These are phyloP conservation scores for Hippocampus abdominalis DNA, from an alignment of 2,113 vertebrate genomes.

Conservation along the genomic window DNA sequence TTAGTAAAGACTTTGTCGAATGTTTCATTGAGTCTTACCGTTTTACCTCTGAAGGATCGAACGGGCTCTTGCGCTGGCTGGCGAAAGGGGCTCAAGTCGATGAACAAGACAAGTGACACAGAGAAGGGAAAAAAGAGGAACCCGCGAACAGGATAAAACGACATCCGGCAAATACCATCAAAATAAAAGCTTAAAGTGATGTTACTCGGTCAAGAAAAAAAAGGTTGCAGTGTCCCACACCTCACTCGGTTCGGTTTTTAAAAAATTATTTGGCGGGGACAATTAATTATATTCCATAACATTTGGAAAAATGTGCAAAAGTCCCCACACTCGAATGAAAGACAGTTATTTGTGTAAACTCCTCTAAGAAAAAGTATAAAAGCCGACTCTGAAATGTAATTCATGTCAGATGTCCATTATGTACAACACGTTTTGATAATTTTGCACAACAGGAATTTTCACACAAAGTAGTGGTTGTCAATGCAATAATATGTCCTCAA, in stretches of 20 bases:
- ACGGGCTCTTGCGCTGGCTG: conserved; percentile 54
- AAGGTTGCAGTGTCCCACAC: neutral
- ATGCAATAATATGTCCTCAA: too few relatives aligned
- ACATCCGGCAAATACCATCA: conserved; percentile 27
- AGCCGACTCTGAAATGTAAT: neutral
- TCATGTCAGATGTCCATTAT: too few relatives aligned
- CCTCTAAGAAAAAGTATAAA: neutral
- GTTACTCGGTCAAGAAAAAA: neutral
- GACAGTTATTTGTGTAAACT: neutral
- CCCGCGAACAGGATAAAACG: neutral
- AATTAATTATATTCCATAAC: neutral
- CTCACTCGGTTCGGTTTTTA: neutral
- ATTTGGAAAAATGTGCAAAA: neutral
- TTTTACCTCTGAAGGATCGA: conserved; percentile 22
- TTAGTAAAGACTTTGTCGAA: neutral
- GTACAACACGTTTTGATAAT: too few relatives aligned
- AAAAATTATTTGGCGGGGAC: too few relatives aligned
- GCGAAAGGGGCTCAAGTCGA: conserved; percentile 39
- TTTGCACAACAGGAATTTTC: too few relatives aligned
- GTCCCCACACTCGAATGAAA: neutral
- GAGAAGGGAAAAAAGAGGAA: conserved; percentile 14
- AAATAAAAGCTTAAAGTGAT: conserved; percentile 34
- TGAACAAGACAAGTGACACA: neutral
- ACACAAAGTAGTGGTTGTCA: too few relatives aligned
- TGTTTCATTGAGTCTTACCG: conserved; percentile 61